phyloP scores from a whole-genome alignment of 2,113 vertebrate species.

The Pipra filicauda region DNA sequence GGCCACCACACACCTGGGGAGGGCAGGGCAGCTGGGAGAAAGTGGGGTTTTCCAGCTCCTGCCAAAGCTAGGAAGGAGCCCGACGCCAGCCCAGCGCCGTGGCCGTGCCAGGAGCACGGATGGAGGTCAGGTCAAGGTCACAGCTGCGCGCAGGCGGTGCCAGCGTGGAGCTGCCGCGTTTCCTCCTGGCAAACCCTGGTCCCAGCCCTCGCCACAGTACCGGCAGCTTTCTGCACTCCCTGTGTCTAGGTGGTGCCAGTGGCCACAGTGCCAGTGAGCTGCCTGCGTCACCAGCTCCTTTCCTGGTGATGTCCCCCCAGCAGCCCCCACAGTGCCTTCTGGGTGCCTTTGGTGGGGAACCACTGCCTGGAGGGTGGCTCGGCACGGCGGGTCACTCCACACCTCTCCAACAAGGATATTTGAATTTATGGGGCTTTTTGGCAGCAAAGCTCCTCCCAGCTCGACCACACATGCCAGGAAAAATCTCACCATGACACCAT shows the following conservation, averaged over 20 bases:
- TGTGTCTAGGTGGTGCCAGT: accelerated
- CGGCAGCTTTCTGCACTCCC: neutral
- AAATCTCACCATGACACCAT: neutral
- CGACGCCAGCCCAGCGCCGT: neutral
- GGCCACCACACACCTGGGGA: accelerated
- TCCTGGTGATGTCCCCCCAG: accelerated
- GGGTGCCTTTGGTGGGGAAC: neutral
- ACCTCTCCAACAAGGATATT: no score
- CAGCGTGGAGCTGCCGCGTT: neutral
- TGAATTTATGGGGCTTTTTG: neutral
- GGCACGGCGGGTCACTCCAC: accelerated
- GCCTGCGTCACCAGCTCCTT: neutral
- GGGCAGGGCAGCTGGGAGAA: accelerated
- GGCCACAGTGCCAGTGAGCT: neutral
- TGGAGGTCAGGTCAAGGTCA: conserved; percentile 3
- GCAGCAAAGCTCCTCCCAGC: neutral
- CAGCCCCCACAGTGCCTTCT: neutral
- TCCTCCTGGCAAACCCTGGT: neutral
- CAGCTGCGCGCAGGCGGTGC: neutral
- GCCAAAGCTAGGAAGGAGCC: neutral
- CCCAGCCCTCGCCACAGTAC: neutral
- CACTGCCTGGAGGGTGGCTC: neutral
- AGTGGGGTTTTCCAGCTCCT: neutral
- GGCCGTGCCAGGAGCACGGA: accelerated
- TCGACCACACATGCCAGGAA: accelerated